Percentiles rank a stretch among this genome's conserved stretches.
These are phyloP conservation scores for Eubucco bourcierii DNA, from an alignment of 2,113 vertebrate species.

Conservation along the genomic window DNA sequence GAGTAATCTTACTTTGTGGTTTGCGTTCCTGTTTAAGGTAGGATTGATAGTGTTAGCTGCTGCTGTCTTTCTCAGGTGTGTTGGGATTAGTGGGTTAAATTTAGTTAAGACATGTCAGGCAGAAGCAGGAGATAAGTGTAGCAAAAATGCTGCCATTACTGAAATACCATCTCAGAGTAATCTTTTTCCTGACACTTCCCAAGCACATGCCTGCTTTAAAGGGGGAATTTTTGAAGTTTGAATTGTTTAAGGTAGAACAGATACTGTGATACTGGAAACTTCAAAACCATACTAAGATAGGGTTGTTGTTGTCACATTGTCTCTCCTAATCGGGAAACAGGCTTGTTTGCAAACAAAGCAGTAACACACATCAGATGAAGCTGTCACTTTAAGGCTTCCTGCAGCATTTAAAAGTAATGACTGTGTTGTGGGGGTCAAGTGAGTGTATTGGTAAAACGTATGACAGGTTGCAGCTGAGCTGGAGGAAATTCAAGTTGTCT, in stretches of 20 bases:
- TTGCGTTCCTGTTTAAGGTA: constrained; percentile 23
- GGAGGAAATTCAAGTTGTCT: constrained; percentile 14
- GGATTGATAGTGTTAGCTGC: constrained; percentile 15
- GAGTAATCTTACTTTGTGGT: constrained; percentile 43
- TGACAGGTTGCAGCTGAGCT: constrained; percentile 26
- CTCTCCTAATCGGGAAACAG: not conserved
- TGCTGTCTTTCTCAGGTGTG: constrained; percentile 50
- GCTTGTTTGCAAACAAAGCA: not conserved
- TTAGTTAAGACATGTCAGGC: constrained; percentile 47
- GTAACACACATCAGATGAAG: not conserved
- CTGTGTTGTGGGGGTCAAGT: not conserved
- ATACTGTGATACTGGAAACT: not conserved
- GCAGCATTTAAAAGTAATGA: not conserved
- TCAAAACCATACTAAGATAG: not conserved
- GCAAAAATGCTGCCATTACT: constrained; percentile 10
- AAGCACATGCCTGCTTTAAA: not conserved
- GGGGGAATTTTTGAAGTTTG: not conserved
- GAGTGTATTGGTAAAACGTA: not conserved
- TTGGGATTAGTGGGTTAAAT: constrained; percentile 66
- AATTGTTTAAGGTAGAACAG: not conserved
- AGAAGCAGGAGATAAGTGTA: constrained; percentile 4
- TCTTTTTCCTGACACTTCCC: not conserved
- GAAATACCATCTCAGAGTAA: not conserved
- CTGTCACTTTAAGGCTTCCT: not conserved
- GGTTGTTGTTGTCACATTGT: not conserved